These are phyloP conservation scores for Cladorhizidae sp. DNA, from an alignment of 37 sponge, comb jelly and placozoan species.

Conservation along the genomic window DNA sequence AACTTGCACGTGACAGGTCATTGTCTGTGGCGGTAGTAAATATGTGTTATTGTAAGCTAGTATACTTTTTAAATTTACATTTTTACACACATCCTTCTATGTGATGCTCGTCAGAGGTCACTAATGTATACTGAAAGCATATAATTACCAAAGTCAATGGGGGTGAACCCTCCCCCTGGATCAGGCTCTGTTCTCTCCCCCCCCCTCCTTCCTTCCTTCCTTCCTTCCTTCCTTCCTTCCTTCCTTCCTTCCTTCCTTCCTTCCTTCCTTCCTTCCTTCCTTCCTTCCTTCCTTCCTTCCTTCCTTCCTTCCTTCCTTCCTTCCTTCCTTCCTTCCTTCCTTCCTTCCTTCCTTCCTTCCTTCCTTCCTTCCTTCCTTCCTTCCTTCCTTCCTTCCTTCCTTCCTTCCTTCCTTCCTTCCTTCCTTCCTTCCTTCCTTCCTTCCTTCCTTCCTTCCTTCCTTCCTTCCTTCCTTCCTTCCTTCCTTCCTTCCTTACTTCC, in stretches of 20 bases:
- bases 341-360: not conserved
- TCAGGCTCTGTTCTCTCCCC: constrained; percentile 26
- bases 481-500: constrained; percentile 13
- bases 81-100: too few relatives aligned
- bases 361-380: not conserved
- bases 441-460: not conserved
- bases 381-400: not conserved
- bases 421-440: not conserved
- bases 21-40: too few relatives aligned
- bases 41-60: too few relatives aligned
- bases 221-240: constrained; percentile 42
- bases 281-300: constrained; percentile 37
- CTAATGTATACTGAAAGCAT: too few relatives aligned
- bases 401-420: not conserved
- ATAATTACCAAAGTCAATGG: too few relatives aligned
- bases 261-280: constrained; percentile 41
- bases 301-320: constrained; percentile 5
- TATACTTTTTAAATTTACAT: too few relatives aligned
- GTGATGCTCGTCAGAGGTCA: too few relatives aligned
- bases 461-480: constrained; percentile 3
- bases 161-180: too few relatives aligned
- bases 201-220: constrained; percentile 41
- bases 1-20: too few relatives aligned
- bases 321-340: constrained; percentile 5
- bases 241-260: constrained; percentile 44